Percentiles rank a stretch among this genome's conserved stretches.
These are phyloP conservation scores for Rhabdomys dilectus DNA, from an alignment of 2,113 vertebrate species.

Conservation along the genomic window DNA sequence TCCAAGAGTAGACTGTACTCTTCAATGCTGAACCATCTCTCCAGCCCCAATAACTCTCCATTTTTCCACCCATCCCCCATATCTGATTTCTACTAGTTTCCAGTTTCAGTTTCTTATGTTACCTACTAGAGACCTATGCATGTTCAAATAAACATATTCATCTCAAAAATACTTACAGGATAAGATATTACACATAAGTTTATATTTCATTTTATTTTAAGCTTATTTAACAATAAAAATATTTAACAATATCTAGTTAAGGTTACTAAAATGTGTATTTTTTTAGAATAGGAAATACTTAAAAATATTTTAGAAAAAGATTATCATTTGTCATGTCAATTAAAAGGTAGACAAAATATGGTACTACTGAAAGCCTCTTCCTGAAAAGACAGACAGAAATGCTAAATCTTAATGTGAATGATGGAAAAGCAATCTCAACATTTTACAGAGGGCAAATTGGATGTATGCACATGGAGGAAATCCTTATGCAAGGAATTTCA, in stretches of 20 bases:
- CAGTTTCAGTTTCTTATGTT: constrained; percentile 19
- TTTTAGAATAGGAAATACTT: not conserved
- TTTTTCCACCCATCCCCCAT: not conserved
- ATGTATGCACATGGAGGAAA: not conserved
- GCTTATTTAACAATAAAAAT: constrained; percentile 52
- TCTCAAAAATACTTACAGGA: constrained; percentile 10
- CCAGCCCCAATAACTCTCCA: not conserved
- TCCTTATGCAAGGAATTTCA: constrained; percentile 43
- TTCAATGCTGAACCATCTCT: not conserved
- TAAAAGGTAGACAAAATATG: constrained; percentile 64
- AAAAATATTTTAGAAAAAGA: not conserved
- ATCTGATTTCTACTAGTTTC: not conserved
- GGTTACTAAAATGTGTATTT: constrained; percentile 53
- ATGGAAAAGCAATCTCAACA: constrained; percentile 29
- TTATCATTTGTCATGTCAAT: constrained; percentile 62
- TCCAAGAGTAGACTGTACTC: not conserved
- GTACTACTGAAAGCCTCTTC: constrained; percentile 12
- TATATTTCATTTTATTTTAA: constrained; percentile 20
- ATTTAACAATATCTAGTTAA: constrained; percentile 51
- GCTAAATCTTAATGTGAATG: not conserved
- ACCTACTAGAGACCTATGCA: not conserved
- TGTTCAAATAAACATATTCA: constrained; percentile 30
- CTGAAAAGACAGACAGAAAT: constrained; percentile 28
- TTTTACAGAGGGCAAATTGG: constrained; percentile 41
- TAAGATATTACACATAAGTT: constrained; percentile 3